A percentile compares a stretch with the other conserved stretches of the same genome.
Conservation (phyloP, 2,797 vertebrate species). For the Sebastes steindachneri region DNA sequence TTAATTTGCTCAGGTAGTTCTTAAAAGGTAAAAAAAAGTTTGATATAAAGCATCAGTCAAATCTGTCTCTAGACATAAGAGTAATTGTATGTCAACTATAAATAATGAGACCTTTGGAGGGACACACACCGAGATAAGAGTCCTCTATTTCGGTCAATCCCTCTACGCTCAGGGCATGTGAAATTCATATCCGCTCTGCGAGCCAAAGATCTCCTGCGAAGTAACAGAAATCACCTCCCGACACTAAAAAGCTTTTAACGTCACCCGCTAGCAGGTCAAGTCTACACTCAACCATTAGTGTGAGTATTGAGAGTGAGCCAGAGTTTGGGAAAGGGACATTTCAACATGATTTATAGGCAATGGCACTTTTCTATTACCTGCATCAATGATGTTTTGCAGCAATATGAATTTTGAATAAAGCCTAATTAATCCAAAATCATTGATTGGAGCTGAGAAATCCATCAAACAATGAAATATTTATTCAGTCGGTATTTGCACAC, state of each 20-base stretch:
- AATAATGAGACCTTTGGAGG: slow-evolving; percentile 24
- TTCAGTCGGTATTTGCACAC: slow-evolving; percentile 31
- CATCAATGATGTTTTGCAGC: slow-evolving; percentile 47
- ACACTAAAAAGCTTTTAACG: slow-evolving; percentile 65
- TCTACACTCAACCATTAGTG: slow-evolving; percentile 16
- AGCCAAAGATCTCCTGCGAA: slow-evolving; percentile 52
- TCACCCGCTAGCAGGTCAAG: slow-evolving; percentile 15
- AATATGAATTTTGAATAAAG: slow-evolving; percentile 70
- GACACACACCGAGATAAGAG: slow-evolving; percentile 61
- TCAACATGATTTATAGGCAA: slow-evolving; percentile 50
- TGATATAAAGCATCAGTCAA: neutral
- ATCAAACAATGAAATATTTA: slow-evolving; percentile 47
- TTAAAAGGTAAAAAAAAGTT: neutral
- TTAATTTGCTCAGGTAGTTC: too few species aligned
- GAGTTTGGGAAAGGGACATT: slow-evolving; percentile 18
- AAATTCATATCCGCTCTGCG: slow-evolving; percentile 47
- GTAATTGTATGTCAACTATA: neutral
- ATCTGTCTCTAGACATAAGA: neutral
- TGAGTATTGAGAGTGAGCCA: neutral
- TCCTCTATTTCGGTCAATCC: neutral
- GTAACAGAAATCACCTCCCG: slow-evolving; percentile 50
- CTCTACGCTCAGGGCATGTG: slow-evolving; percentile 31
- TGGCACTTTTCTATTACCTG: slow-evolving; percentile 59
- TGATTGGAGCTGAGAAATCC: slow-evolving; percentile 55
- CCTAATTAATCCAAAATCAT: slow-evolving; percentile 68